phyloP scores from a whole-genome alignment of 2,888 invertebrate genomes.

The Lithosia quadra region DNA sequence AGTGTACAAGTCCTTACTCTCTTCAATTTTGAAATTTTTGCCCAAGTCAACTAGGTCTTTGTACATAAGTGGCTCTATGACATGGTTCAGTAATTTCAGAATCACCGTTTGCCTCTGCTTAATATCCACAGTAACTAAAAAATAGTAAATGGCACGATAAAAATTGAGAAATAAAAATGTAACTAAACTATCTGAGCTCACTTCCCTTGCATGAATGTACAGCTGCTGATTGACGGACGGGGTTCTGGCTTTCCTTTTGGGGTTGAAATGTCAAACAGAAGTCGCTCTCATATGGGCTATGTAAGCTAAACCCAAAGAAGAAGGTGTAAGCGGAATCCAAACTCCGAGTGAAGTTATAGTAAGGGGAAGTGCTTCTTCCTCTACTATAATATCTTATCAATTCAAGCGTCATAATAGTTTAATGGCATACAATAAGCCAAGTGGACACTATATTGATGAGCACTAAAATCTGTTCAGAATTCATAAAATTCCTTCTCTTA shows the following conservation, averaged over 20 bases:
- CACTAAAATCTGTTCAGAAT: no score
- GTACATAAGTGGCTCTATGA: slow-evolving; percentile 80
- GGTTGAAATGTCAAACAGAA: background rate
- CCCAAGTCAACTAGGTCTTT: slow-evolving; percentile 79
- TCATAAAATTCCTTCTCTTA: no score
- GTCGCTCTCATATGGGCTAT: background rate
- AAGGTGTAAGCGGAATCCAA: no score
- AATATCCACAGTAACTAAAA: slow-evolving; percentile 74
- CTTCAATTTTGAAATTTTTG: slow-evolving; percentile 76
- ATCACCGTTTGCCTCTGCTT: slow-evolving; percentile 81
- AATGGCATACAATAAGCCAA: no score
- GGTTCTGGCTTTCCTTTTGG: background rate
- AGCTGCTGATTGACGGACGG: background rate
- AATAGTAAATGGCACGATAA: slow-evolving; percentile 23
- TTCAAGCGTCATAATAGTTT: no score
- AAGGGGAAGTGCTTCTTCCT: no score
- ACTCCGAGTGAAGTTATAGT: no score
- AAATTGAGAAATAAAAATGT: background rate
- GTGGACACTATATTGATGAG: no score
- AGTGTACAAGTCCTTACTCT: slow-evolving; percentile 70
- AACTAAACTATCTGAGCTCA: background rate
- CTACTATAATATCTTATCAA: no score
- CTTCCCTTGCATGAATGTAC: background rate
- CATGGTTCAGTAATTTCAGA: slow-evolving; percentile 83
- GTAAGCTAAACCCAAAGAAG: background rate